phyloP scores from a whole-genome alignment of 92 coral and sea anemone species.

The Actinostola sp. region DNA sequence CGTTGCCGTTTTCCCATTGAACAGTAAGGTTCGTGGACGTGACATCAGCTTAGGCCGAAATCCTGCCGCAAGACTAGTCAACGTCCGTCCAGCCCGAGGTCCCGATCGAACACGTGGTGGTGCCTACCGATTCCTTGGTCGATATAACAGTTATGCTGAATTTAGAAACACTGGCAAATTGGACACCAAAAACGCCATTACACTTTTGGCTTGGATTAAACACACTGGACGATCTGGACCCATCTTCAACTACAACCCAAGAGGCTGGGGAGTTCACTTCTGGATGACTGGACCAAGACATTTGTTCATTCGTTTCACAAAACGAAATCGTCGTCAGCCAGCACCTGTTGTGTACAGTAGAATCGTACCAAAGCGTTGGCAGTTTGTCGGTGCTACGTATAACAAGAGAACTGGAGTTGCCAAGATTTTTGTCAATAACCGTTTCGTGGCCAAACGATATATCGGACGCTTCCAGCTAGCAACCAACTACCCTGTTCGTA shows the following conservation, averaged over 20 bases:
- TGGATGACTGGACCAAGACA: conserved; percentile 56
- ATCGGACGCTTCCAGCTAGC: conserved; percentile 29
- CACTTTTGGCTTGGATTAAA: conserved; percentile 72
- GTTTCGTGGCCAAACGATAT: conserved; percentile 28
- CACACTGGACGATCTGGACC: conserved; percentile 72
- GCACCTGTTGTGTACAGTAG: neutral
- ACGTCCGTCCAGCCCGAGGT: conserved; percentile 57
- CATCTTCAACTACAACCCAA: conserved; percentile 73
- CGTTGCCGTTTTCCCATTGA: conserved; percentile 60
- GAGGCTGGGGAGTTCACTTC: conserved; percentile 70
- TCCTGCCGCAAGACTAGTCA: conserved; percentile 42
- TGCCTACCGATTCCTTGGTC: conserved; percentile 59
- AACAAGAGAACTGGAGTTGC: too few species aligned
- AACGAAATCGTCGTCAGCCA: conserved; percentile 17
- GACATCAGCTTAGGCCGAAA: conserved; percentile 59
- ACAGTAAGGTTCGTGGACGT: conserved; percentile 54
- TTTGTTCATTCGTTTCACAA: too few species aligned
- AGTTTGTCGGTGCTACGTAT: conserved; percentile 42
- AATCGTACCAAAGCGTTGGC: conserved; percentile 38
- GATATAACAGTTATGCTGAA: conserved; percentile 47
- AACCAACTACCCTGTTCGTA: conserved; percentile 34
- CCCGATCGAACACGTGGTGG: conserved; percentile 75
- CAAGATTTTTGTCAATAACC: conserved; percentile 34
- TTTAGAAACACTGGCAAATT: conserved; percentile 68
- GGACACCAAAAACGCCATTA: conserved; percentile 60